These are phyloP conservation scores for Artemia franciscana DNA, from an alignment of 1,140 invertebrate genomes.

Conservation along the genomic window DNA sequence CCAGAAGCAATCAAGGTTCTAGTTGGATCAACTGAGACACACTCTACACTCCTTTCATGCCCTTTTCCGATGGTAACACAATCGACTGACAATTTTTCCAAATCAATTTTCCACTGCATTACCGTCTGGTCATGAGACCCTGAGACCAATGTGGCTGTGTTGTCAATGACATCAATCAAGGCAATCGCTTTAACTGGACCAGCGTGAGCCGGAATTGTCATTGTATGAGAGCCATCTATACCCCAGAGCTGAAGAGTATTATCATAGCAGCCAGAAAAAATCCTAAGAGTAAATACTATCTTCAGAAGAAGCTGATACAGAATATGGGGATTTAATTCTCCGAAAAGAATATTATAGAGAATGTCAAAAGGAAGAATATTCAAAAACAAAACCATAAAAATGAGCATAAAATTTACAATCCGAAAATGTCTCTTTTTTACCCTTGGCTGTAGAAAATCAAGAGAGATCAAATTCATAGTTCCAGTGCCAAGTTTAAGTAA, in stretches of 20 bases:
- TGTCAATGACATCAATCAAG: conserved; percentile 46
- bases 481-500: no score
- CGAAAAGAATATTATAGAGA: conserved; percentile 8
- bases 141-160: conserved; percentile 45
- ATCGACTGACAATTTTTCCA: conserved; percentile 44
- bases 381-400: no score
- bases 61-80: conserved; percentile 58
- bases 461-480: no score
- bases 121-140: conserved; percentile 78
- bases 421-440: no score
- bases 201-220: conserved; percentile 62
- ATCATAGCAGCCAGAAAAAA: conserved; percentile 85
- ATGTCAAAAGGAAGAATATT: conserved; percentile 1
- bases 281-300: conserved; percentile 35
- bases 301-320: no score
- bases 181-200: conserved; percentile 61
- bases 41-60: conserved; percentile 68
- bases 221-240: conserved; percentile 49
- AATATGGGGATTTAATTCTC: no score
- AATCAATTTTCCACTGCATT: conserved; percentile 72
- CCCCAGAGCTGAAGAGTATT: conserved; percentile 75
- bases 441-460: no score
- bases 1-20: conserved; percentile 54
- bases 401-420: no score
- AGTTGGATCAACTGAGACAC: conserved; percentile 43